These are phyloP conservation scores for Diphyllodes magnificus DNA, from an alignment of 2,113 vertebrate species.

Conservation along the genomic window DNA sequence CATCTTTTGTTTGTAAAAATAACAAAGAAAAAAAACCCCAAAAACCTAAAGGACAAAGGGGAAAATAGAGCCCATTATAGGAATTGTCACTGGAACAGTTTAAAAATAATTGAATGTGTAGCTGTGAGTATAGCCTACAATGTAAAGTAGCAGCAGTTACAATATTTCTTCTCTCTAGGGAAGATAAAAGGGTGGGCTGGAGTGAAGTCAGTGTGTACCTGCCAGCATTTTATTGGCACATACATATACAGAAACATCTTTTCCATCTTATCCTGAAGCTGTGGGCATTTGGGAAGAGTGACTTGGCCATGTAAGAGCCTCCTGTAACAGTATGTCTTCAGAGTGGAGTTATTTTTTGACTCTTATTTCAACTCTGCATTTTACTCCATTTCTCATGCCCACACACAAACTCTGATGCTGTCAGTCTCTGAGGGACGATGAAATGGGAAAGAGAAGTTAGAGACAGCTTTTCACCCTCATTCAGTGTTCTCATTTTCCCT, in stretches of 20 bases:
- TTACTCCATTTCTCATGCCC: neutral
- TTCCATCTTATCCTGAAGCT: neutral
- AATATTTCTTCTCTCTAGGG: neutral
- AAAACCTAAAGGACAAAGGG: neutral
- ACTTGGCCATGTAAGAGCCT: neutral
- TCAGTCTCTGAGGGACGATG: neutral
- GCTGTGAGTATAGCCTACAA: neutral
- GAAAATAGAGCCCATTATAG: neutral
- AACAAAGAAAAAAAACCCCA: neutral
- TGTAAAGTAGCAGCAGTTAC: neutral
- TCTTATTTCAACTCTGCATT: neutral
- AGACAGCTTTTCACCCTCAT: neutral
- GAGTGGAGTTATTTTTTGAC: neutral
- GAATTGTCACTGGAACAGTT: neutral
- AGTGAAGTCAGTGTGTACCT: neutral
- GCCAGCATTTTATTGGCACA: neutral
- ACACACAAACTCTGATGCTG: neutral
- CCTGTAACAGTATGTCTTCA: neutral
- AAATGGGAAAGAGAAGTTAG: neutral
- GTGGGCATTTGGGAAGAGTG: neutral
- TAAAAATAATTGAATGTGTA: neutral
- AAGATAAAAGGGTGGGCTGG: neutral
- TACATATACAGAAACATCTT: neutral
- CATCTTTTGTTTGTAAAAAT: neutral
- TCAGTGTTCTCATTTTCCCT: neutral